These are phyloP conservation scores for Sebastes cheni DNA, from an alignment of 2,797 vertebrate genomes.

Conservation along the genomic window DNA sequence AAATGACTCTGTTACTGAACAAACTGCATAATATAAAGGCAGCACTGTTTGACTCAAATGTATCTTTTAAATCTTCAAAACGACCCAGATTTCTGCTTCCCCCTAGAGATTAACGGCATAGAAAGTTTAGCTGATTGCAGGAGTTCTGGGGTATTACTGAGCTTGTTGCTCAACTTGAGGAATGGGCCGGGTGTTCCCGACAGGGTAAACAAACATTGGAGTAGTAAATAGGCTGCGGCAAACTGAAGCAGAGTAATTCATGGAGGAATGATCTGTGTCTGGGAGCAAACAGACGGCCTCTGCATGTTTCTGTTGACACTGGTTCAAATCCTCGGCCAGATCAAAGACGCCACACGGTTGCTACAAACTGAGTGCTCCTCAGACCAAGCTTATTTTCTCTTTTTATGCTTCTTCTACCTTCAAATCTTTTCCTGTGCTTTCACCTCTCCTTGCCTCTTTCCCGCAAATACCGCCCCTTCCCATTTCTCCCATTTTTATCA, in stretches of 20 bases:
- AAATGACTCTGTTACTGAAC: conserved; percentile 14
- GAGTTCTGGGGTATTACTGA: conserved; percentile 49
- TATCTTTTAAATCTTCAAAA: conserved; percentile 49
- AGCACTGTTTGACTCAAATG: conserved; percentile 20
- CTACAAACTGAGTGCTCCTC: conserved; percentile 45
- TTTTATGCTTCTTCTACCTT: conserved; percentile 44
- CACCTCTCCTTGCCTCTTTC: conserved; percentile 42
- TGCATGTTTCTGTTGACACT: conserved; percentile 70
- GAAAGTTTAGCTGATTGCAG: conserved; percentile 58
- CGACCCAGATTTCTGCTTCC: conserved; percentile 12
- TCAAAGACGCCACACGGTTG: conserved; percentile 78
- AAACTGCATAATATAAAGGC: conserved; percentile 35
- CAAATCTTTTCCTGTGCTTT: conserved; percentile 37
- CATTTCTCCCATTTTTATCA: conserved; percentile 37
- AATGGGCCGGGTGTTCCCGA: conserved; percentile 49
- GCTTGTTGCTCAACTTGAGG: conserved; percentile 57
- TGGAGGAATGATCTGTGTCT: conserved; percentile 68
- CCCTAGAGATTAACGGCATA: conserved; percentile 34
- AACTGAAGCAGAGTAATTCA: conserved; percentile 55
- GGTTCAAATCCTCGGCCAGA: conserved; percentile 68
- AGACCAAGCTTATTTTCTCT: conserved; percentile 52
- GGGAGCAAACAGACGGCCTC: conserved; percentile 61
- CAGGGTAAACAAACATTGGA: conserved; percentile 70
- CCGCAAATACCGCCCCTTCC: conserved; percentile 21
- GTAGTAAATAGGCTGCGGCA: conserved; percentile 50